Base-by-base conservation (phyloP, 2,113 vertebrate species). In the Stegastes partitus region DNA sequence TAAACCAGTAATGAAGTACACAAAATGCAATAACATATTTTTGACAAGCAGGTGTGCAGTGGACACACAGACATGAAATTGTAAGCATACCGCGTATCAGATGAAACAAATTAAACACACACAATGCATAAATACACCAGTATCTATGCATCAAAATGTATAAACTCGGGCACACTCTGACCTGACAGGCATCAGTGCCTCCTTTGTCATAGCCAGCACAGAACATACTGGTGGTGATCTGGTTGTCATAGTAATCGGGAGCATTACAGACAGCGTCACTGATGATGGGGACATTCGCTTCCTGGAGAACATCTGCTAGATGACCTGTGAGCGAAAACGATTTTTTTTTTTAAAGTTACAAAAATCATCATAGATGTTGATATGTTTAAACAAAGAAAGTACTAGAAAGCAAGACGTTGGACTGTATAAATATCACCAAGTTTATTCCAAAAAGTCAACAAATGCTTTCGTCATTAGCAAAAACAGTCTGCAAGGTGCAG, bases 161-260 rank as follows among this genome's bases (percentile, higher is more conserved):
- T 18, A 16, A 49, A 55, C 45, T 49, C 2, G 75, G n/a, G 1
- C n/a, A 44, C 26, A 50, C 18, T 45, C 84, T 87, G 77, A 98
- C 97, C 97, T 97, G 97, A 77, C 97, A 98, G 54, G 97, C 95
- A 26, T 98, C 97, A 0, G 89, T 95, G 75, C 95, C 96, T 12
- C 97, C 97, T 77, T 97, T 96, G 9, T 95, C 93, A 81, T 94
- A 97, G 4, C 97, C 97, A 0, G 97, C 97, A 49, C 97, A 98
- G 93, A 98, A 97, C 97, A 98, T 98, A 71, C 94, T 96, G 82
- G 95, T 95, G 66, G 95, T 96, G 91, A 98, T 95, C 93, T 97
- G 96, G 80, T 95, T 96, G 85, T 95, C 94, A 0, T 98, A 98
- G 90, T 96, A 98, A 71, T 97, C 96, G 0, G 96, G 95, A 59